Conservation (phyloP, 2,797 vertebrate genomes). For the Cygnus olor region DNA sequence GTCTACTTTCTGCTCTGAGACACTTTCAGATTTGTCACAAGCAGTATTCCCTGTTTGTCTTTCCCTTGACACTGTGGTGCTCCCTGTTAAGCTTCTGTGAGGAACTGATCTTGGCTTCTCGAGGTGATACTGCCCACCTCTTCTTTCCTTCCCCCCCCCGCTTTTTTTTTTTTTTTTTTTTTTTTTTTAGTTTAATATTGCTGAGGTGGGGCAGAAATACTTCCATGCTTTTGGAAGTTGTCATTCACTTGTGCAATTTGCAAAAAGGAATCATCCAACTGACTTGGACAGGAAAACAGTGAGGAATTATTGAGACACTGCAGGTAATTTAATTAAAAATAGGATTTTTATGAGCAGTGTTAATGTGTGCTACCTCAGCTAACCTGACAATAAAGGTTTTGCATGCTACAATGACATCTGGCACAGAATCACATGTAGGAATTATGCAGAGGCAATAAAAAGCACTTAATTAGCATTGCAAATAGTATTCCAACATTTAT, state of each 20-base stretch:
- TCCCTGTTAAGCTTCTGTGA: neutral
- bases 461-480: conserved; percentile 83
- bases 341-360: conserved; percentile 75
- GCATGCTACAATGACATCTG: conserved; percentile 82
- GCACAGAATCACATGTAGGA: conserved; percentile 78
- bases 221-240: neutral
- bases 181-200: neutral
- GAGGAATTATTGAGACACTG: conserved; percentile 67
- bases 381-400: conserved; percentile 83
- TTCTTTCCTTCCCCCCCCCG: neutral
- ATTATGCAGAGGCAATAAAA: conserved; percentile 83
- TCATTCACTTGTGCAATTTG: neutral
- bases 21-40: neutral
- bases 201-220: neutral
- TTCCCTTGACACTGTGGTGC: neutral
- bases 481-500: conserved; percentile 81
- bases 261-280: neutral
- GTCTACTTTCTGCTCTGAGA: neutral
- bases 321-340: conserved; percentile 80
- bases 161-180: neutral
- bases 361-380: conserved; percentile 80
- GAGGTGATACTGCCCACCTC: neutral
- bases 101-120: neutral
- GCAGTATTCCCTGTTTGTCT: neutral
- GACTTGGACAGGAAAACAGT: conserved; percentile 41